phyloP scores from a whole-genome alignment of 2,113 vertebrate species.

The Tupaia chinensis region DNA sequence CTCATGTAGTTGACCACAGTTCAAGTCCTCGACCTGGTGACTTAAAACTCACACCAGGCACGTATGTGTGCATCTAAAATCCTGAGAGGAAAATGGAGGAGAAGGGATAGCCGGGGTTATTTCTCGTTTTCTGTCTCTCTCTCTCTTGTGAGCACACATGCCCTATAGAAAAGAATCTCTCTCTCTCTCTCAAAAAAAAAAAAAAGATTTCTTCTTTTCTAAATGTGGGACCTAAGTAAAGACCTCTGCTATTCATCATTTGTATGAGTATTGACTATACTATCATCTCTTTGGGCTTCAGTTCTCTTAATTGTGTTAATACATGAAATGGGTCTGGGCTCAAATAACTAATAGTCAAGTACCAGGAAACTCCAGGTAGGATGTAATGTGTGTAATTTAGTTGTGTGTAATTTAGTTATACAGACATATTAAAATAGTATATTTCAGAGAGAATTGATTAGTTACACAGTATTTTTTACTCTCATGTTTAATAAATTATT shows the following conservation, averaged over 20 bases:
- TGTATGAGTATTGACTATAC: background rate
- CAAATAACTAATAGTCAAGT: background rate
- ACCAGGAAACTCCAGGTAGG: background rate
- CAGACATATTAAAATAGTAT: background rate
- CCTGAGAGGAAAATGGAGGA: no score
- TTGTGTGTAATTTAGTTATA: background rate
- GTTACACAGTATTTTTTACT: background rate
- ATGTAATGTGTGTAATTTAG: no score
- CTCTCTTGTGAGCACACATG: no score
- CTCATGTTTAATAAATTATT: background rate
- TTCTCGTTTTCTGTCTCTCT: no score
- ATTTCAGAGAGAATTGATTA: conserved; percentile 3
- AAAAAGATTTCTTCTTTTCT: background rate
- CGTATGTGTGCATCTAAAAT: no score
- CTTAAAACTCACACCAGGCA: no score
- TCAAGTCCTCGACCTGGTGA: no score
- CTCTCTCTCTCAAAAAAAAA: no score
- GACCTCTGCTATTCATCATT: background rate
- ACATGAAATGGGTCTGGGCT: background rate
- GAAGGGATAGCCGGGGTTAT: no score
- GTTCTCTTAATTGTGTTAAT: background rate
- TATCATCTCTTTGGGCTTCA: background rate
- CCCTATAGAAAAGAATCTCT: no score
- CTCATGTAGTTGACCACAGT: no score
- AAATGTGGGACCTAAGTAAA: background rate